These are phyloP conservation scores for Raja brachyura DNA, from an alignment of 2,113 vertebrate species.

Conservation along the genomic window DNA sequence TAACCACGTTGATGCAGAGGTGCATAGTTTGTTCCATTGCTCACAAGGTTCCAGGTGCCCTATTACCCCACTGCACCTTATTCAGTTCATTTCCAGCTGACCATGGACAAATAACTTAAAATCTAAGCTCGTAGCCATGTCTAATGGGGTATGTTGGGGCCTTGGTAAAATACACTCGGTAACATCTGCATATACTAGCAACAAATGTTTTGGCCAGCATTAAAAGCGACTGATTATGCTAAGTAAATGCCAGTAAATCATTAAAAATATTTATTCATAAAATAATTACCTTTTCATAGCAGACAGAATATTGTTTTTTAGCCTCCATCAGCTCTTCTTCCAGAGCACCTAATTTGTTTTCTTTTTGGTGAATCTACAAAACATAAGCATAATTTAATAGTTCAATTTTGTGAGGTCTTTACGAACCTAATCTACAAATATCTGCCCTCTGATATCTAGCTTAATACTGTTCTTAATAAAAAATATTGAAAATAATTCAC, in stretches of 20 bases:
- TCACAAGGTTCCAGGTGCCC: not conserved
- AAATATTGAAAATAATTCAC: slow-evolving; percentile 22
- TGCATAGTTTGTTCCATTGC: not conserved
- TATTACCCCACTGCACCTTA: not conserved
- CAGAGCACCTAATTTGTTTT: slow-evolving; percentile 48
- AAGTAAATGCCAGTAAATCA: slow-evolving; percentile 34
- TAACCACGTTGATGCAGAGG: not conserved
- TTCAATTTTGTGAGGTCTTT: not conserved
- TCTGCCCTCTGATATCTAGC: no score
- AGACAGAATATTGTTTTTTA: slow-evolving; percentile 44
- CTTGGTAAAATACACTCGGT: not conserved
- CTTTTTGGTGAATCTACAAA: slow-evolving; percentile 52
- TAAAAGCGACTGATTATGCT: slow-evolving; percentile 39
- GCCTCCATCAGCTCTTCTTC: slow-evolving; percentile 46
- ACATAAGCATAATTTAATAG: slow-evolving; percentile 24
- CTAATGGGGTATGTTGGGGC: not conserved
- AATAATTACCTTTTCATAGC: slow-evolving; percentile 45
- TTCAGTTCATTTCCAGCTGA: not conserved
- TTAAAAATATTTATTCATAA: slow-evolving; percentile 20
- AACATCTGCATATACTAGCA: not conserved
- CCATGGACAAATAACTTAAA: not conserved
- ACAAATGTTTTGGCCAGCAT: slow-evolving; percentile 37
- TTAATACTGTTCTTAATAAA: no score
- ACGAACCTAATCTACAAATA: not conserved
- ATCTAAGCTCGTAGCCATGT: not conserved